A percentile compares a stretch with the other conserved stretches of the same genome.
Evolutionary conservation across 2,797 vertebrate species (phyloP).

Genomic region (Sandelia bainsii): DNA sequence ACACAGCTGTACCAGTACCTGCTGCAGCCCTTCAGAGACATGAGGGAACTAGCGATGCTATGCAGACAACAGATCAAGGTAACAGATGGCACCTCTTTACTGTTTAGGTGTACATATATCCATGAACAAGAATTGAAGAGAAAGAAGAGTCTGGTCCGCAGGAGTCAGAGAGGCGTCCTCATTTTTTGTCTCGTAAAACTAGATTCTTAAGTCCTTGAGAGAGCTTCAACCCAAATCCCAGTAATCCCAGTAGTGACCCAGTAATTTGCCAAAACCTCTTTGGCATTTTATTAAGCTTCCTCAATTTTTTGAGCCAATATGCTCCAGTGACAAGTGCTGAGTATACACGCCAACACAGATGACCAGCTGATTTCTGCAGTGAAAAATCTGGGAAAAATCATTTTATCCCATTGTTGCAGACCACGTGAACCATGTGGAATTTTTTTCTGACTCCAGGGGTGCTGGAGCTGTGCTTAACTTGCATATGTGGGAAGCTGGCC

Average conservation of each 20-base stretch:
- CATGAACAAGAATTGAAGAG: not conserved
- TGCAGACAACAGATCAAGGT: conserved; percentile 99
- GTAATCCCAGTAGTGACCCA: conserved; percentile 11
- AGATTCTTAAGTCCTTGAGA: not conserved
- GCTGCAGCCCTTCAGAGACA: conserved; percentile 97
- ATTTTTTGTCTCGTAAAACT: not conserved
- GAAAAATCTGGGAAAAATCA: too few species aligned
- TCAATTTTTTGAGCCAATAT: conserved; percentile 11
- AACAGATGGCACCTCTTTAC: conserved; percentile 21
- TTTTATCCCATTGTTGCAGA: not conserved
- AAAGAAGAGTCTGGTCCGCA: not conserved
- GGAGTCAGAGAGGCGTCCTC: not conserved
- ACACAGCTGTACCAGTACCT: conserved; percentile 97
- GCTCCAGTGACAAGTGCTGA: conserved; percentile 7
- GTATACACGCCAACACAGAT: not conserved
- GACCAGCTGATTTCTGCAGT: not conserved
- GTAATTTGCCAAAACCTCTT: conserved; percentile 16
- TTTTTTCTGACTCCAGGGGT: not conserved
- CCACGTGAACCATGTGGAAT: not conserved
- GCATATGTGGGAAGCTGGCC: conserved; percentile 1
- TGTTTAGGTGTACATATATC: not conserved
- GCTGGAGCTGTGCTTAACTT: not conserved
- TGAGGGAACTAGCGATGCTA: conserved; percentile 97
- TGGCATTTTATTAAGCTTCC: conserved; percentile 11
- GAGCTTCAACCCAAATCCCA: conserved; percentile 17